Evolutionary conservation across 2,888 invertebrate species (phyloP), one percentile per base, ranked within the genome.

Genomic region (Atrina japonica): DNA sequence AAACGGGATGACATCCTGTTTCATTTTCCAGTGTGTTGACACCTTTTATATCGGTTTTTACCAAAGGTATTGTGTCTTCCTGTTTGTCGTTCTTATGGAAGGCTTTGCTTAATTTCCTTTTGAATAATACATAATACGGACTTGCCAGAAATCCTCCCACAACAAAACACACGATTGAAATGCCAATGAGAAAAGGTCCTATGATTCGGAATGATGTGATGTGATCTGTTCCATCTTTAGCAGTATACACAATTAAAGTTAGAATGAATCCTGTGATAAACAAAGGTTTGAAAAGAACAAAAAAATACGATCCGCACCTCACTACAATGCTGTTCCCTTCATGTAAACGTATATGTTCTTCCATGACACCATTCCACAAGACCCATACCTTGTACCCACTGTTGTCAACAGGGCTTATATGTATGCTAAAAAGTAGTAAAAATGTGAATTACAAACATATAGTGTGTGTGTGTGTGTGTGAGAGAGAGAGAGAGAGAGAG

Each of bases 171-270:
- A 56, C 40, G 2, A 40, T 40, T 3, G 56, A 56, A 14, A 56
- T 35, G 14, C 35, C 7, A 3, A 61, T 29, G 29, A 55, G 55
- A 5, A 55, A 18, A 7, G 63, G 68, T 27, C 68, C 68, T 35
- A 63, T 18, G n/a, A 68, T 61, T 30, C 47, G 35, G n/a, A 68
- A 68, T 5, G 53, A 59, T 16, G 45, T 23, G 7, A 68, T 61
- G 11, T 52, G 53, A 21, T 63, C 55, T 45, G 49, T 50, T 21
- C 41, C 53, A n/a, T 55, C 40, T 14, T 23, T 27, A 21, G 43
- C 55, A 21, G 55, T 68, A 30, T 63, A 61, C 3, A 53, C 61
- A 18, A 68, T 61, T 27, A 61, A 45, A 14, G 68, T 68, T 7
- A 68, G 18, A 30, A 68, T 61, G 2, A 63, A 16, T 25, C 68